phyloP scores from a whole-genome alignment of 2,113 vertebrate species.

The Xenus cinereus region DNA sequence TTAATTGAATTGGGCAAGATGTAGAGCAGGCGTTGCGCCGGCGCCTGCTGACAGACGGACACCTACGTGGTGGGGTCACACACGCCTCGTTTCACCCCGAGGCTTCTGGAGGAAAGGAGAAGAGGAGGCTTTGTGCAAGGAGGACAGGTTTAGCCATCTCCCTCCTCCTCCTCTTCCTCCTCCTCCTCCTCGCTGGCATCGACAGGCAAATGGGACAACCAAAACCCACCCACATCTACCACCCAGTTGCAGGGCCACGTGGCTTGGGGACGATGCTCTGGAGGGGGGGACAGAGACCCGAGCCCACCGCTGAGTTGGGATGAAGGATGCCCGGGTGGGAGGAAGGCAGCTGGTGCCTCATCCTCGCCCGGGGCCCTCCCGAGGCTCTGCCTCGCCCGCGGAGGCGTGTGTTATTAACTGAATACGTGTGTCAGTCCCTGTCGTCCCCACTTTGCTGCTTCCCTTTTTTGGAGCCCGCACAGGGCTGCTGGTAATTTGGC shows the following conservation, averaged over 20 bases:
- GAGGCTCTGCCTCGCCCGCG: not conserved
- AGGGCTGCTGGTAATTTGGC: not conserved
- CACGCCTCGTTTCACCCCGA: not conserved
- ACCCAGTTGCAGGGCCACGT: accelerated
- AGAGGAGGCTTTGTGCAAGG: not conserved
- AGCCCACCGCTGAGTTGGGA: not conserved
- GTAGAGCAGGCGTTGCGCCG: not conserved
- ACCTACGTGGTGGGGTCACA: not conserved
- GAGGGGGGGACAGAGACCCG: not conserved
- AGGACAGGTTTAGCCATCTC: not conserved
- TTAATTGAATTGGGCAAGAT: not conserved
- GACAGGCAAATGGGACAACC: not conserved
- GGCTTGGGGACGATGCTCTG: not conserved
- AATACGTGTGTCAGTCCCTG: not conserved
- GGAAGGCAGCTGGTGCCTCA: not conserved
- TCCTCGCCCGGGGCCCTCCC: not conserved
- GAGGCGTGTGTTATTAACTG: not conserved
- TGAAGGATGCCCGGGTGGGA: not conserved
- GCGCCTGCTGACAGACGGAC: not conserved
- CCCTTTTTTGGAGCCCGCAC: not conserved
- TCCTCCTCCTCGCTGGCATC: accelerated
- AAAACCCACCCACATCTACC: too few relatives aligned
- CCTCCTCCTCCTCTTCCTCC: not conserved
- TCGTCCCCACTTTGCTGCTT: not conserved
- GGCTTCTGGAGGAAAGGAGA: not conserved